phyloP scores from a whole-genome alignment of 1,140 invertebrate species.

The Psix sp. region DNA sequence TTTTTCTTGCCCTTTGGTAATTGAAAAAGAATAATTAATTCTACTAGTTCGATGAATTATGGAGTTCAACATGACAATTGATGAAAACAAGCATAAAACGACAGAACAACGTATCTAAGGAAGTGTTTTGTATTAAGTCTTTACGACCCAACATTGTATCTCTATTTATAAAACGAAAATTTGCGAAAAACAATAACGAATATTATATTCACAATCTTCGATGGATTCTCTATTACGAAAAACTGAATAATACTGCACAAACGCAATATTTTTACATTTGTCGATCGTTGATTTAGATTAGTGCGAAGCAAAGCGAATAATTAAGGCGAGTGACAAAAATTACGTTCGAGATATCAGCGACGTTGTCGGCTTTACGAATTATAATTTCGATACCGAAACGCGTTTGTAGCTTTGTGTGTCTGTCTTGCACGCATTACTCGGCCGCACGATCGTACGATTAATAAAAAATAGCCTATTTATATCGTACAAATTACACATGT shows the following conservation, averaged over 20 bases:
- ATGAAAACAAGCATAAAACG: slow-evolving; percentile 23
- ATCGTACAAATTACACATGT: slow-evolving; percentile 57
- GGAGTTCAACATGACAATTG: slow-evolving; percentile 39
- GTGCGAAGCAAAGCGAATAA: slow-evolving; percentile 5
- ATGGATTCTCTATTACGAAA: slow-evolving; percentile 49
- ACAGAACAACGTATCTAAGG: slow-evolving; percentile 8
- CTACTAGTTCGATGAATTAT: slow-evolving; percentile 11
- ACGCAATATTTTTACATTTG: slow-evolving; percentile 59
- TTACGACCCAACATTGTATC: slow-evolving; percentile 24
- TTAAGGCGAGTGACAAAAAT: slow-evolving; percentile 13
- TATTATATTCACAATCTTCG: slow-evolving; percentile 48
- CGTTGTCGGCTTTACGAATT: slow-evolving; percentile 38
- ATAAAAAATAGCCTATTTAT: slow-evolving; percentile 53
- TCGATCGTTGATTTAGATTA: slow-evolving; percentile 55
- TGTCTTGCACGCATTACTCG: slow-evolving; percentile 54
- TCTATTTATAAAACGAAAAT: slow-evolving; percentile 21
- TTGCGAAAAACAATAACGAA: slow-evolving; percentile 12
- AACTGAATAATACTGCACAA: slow-evolving; percentile 58
- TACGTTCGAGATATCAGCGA: slow-evolving; percentile 40
- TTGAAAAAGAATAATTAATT: too few relatives aligned
- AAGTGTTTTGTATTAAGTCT: slow-evolving; percentile 49
- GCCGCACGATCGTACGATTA: slow-evolving; percentile 55
- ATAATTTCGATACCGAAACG: slow-evolving; percentile 40
- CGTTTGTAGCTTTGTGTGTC: slow-evolving; percentile 50
- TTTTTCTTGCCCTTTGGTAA: too few relatives aligned